Percentiles rank a stretch among this genome's conserved stretches.
phyloP scores from a whole-genome alignment of 2,113 vertebrate species.

The Sphaerodactylus townsendi region DNA sequence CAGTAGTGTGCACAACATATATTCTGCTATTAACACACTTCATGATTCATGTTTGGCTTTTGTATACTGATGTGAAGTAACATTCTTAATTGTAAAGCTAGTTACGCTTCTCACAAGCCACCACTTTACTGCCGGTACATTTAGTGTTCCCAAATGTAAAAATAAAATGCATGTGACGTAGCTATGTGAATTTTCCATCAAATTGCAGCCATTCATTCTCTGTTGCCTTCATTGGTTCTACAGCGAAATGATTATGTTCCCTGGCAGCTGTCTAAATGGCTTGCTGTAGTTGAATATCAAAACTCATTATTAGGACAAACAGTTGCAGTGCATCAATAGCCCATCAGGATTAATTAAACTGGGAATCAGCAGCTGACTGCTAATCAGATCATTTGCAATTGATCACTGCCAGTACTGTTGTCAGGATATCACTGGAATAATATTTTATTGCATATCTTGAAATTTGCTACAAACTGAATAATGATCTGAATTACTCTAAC shows the following conservation, averaged over 20 bases:
- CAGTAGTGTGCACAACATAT: slow-evolving; percentile 75
- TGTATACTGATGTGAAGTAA: slow-evolving; percentile 73
- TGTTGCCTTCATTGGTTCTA: slow-evolving; percentile 66
- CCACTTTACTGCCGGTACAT: slow-evolving; percentile 72
- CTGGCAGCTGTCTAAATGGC: slow-evolving; percentile 89
- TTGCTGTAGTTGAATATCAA: slow-evolving; percentile 90
- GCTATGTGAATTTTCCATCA: slow-evolving; percentile 75
- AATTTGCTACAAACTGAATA: slow-evolving; percentile 19
- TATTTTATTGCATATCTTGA: slow-evolving; percentile 34
- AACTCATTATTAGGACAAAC: slow-evolving; percentile 97
- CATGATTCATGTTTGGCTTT: slow-evolving; percentile 73
- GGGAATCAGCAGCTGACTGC: slow-evolving; percentile 91
- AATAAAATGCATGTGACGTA: slow-evolving; percentile 75
- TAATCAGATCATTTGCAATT: slow-evolving; percentile 87
- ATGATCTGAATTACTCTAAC: slow-evolving; percentile 2
- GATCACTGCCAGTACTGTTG: slow-evolving; percentile 79
- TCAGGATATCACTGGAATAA: slow-evolving; percentile 65
- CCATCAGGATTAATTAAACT: slow-evolving; percentile 98
- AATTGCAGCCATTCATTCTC: slow-evolving; percentile 74
- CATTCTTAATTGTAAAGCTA: slow-evolving; percentile 74
- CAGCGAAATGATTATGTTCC: slow-evolving; percentile 78
- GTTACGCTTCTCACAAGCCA: slow-evolving; percentile 59
- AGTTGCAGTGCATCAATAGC: slow-evolving; percentile 93
- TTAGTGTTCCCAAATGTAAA: slow-evolving; percentile 71
- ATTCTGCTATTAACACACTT: slow-evolving; percentile 76